A percentile compares a stretch with the other conserved stretches of the same genome.
phyloP scores from a whole-genome alignment of 2,888 invertebrate species.

The Sinotaia quadrata region DNA sequence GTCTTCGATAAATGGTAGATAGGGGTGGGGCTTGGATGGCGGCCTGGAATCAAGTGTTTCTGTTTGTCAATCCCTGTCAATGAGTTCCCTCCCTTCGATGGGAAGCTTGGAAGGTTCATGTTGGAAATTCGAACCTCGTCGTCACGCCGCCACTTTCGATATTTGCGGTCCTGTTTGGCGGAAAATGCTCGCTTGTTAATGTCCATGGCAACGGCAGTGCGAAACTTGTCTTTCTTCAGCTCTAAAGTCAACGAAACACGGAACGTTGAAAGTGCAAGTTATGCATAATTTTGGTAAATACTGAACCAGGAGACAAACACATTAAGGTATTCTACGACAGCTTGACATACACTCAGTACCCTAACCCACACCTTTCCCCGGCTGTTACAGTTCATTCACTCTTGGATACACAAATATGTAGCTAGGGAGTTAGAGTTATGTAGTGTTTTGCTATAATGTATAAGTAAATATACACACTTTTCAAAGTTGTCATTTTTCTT shows the following conservation, averaged over 20 bases:
- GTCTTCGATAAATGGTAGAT: conserved; percentile 57
- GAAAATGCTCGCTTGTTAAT: conserved; percentile 57
- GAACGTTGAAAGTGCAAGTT: too few species aligned
- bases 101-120: conserved; percentile 56
- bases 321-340: too few species aligned
- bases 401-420: too few species aligned
- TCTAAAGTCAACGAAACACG: conserved; percentile 41
- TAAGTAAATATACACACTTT: too few species aligned
- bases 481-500: too few species aligned
- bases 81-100: neutral
- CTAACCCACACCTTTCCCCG: too few species aligned
- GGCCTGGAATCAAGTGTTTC: conserved; percentile 41
- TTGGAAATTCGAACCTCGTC: conserved; percentile 56
- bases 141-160: conserved; percentile 60
- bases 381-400: too few species aligned
- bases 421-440: too few species aligned
- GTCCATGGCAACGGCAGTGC: conserved; percentile 50
- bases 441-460: too few species aligned
- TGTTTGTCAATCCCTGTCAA: conserved; percentile 29
- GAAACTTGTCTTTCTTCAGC: conserved; percentile 46
- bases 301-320: too few species aligned
- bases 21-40: conserved; percentile 49
- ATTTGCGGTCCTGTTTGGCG: conserved; percentile 56
- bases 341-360: too few species aligned
- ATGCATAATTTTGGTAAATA: too few species aligned